Conservation (phyloP, 2,113 vertebrate species). For the Plotosus lineatus region DNA sequence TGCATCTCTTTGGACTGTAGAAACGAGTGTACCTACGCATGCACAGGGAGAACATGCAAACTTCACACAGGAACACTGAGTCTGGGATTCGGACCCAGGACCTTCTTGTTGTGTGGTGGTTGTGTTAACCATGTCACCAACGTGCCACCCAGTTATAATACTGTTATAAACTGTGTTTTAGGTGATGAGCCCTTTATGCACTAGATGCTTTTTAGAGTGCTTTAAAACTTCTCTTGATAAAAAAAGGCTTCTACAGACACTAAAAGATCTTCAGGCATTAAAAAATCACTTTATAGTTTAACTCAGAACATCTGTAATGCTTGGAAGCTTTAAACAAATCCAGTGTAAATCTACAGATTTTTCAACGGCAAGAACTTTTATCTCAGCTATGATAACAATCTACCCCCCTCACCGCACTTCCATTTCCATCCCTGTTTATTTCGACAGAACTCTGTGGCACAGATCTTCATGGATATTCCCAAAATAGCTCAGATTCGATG, state of each 20-base stretch:
- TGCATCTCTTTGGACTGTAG: too few relatives aligned
- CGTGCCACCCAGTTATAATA: too few relatives aligned
- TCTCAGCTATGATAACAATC: slow-evolving; percentile 18
- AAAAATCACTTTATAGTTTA: neutral
- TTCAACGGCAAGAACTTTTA: neutral
- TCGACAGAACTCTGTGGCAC: neutral
- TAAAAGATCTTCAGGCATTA: neutral
- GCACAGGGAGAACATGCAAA: too few relatives aligned
- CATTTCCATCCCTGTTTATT: neutral
- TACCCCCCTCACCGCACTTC: neutral
- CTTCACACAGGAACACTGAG: too few relatives aligned
- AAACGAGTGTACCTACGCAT: too few relatives aligned
- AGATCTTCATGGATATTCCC: neutral
- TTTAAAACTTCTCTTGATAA: neutral
- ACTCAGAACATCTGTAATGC: neutral
- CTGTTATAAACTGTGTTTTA: neutral
- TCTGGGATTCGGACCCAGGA: too few relatives aligned
- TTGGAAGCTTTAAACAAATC: neutral
- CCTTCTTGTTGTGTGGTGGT: too few relatives aligned
- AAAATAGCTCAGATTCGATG: slow-evolving; percentile 9
- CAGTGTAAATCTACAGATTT: neutral
- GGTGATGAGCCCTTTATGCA: neutral
- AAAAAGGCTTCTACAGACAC: neutral
- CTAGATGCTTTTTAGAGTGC: neutral
- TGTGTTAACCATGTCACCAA: too few relatives aligned